phyloP scores from a whole-genome alignment of 92 coral and sea anemone species.

The Epizoanthus illoricatus region DNA sequence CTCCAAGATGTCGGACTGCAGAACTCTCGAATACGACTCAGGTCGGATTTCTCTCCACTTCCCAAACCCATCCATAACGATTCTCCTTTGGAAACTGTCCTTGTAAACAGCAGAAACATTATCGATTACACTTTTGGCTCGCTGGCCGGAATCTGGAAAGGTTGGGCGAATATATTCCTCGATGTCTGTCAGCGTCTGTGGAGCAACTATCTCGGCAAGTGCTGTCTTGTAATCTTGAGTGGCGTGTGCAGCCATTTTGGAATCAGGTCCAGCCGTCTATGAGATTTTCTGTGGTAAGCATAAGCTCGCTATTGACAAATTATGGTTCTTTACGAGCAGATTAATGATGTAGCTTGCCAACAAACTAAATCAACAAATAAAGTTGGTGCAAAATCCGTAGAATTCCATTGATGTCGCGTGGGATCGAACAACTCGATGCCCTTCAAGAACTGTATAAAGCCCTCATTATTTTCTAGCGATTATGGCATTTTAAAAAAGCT shows the following conservation, averaged over 20 bases:
- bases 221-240: conserved; percentile 48
- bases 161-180: conserved; percentile 81
- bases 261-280: not conserved
- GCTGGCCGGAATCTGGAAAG: conserved; percentile 42
- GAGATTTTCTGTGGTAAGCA: not conserved
- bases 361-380: not conserved
- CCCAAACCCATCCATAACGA: conserved; percentile 92
- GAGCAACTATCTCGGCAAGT: conserved; percentile 67
- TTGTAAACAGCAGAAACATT: not conserved
- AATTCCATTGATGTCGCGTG: conserved; percentile 18
- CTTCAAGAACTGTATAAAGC: too few species aligned
- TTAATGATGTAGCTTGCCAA: not conserved
- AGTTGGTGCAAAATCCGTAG: not conserved
- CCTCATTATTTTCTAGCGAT: too few species aligned
- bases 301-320: not conserved
- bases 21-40: conserved; percentile 24
- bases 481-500: too few species aligned
- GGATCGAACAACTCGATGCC: not conserved
- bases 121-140: not conserved
- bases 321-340: not conserved
- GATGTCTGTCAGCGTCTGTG: conserved; percentile 74
- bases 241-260: conserved; percentile 33
- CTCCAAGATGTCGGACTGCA: conserved; percentile 1
- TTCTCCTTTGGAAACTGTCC: conserved; percentile 52
- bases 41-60: conserved; percentile 90